Base-by-base conservation (phyloP, 1,140 invertebrate species). In the Lineus longissimus region DNA sequence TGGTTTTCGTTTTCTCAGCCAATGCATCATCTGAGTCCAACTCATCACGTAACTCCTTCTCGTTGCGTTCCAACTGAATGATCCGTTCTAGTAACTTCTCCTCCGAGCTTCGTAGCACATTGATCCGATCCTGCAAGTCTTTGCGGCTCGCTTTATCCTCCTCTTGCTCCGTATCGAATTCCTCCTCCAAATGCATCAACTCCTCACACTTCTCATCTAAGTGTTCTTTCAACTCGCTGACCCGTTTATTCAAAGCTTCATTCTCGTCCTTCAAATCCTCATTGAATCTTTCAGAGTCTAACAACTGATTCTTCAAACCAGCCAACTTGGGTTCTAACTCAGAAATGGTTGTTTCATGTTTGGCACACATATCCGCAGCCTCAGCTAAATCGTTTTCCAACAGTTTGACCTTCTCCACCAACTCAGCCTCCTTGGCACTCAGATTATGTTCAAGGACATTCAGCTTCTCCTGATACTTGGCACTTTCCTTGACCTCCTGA, bases 41-140 rank as follows among this genome's bases (percentile, higher is more conserved):
- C 23, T 45, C 41, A 15, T 51, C 19, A 17, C 17, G 22, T 33
- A 6, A 25, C 13, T 51, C 56, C 56, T 31, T 61, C 15, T 27
- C 33, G n/a, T 17, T 19, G 19, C 25, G 47, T 51, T 51, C 41
- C 41, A 51, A 29, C 19, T 41, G 41, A 25, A 19, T 59, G 17
- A 69, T 43, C 36, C 70, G 66, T 47, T 71, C 66, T 45, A 61
- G 56, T 33, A 75, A 63, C 65, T 75, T 69, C 29, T 67, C 59
- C 61, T 75, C 73, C 25, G 63, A 61, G 19, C 67, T 65, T 64
- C 71, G 67, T 31, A 69, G 51, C 11, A 23, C 54, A 15, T 59
- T 36, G 11, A 62, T 31, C 36, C 55, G 61, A 6, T 27, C 29
- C 40, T 17, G 17, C 54, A 55, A 33, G n/a, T 57, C 27, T 25